phyloP scores from a whole-genome alignment of 92 coral and sea anemone genomes.

The Zoanthus sansibaricus region DNA sequence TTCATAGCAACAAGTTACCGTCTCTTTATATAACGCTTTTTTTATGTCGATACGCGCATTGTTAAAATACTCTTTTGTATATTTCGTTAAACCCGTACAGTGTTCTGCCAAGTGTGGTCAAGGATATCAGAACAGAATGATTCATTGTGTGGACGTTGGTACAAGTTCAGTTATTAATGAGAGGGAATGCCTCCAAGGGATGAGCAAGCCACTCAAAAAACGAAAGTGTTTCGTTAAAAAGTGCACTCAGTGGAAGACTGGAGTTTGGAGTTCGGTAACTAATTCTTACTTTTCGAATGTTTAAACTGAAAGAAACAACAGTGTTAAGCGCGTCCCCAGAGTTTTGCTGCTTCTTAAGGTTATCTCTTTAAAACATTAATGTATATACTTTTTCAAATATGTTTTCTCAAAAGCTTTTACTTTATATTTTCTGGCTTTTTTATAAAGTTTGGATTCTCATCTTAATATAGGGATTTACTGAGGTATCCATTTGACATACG shows the following conservation, averaged over 20 bases:
- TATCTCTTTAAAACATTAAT: not conserved
- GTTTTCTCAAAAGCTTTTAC: too few relatives aligned
- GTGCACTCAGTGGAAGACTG: constrained; percentile 47
- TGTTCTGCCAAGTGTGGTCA: constrained; percentile 44
- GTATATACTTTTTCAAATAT: too few relatives aligned
- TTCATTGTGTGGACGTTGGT: constrained; percentile 21
- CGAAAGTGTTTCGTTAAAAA: constrained; percentile 33
- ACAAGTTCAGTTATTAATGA: constrained; percentile 21
- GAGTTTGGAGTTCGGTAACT: constrained; percentile 42
- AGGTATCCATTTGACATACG: too few relatives aligned
- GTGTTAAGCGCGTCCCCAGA: not conserved
- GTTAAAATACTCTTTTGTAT: not conserved
- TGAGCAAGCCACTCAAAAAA: constrained; percentile 1
- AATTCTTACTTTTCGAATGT: not conserved
- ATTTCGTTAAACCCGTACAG: not conserved
- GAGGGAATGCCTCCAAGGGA: not conserved
- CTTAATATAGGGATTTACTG: too few relatives aligned
- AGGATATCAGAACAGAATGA: constrained; percentile 22
- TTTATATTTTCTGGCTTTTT: too few relatives aligned
- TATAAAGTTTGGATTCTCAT: too few relatives aligned
- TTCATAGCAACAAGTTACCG: too few relatives aligned
- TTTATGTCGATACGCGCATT: not conserved
- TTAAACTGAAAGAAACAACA: not conserved
- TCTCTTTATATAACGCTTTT: too few relatives aligned
- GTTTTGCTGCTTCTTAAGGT: not conserved